phyloP scores from a whole-genome alignment of 2,113 vertebrate genomes.

The Neolamprologus sp. region DNA sequence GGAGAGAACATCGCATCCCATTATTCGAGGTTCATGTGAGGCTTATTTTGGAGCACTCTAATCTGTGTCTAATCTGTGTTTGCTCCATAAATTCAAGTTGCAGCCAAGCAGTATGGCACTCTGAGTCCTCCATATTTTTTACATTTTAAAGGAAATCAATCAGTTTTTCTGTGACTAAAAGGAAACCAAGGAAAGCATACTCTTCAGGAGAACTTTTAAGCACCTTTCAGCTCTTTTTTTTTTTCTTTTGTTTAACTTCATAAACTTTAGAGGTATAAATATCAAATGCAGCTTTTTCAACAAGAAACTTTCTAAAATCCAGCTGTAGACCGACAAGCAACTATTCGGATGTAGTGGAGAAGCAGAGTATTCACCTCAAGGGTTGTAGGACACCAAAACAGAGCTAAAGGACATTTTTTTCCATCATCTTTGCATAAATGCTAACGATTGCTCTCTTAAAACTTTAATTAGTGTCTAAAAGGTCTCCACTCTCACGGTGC shows the following conservation, averaged over 20 bases:
- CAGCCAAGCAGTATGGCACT: background rate
- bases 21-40: conserved; percentile 13
- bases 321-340: background rate
- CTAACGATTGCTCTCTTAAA: background rate
- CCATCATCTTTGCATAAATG: background rate
- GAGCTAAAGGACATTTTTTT: background rate
- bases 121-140: background rate
- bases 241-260: background rate
- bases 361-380: background rate
- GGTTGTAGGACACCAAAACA: background rate
- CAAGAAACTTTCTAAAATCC: background rate
- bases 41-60: background rate
- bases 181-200: background rate
- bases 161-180: background rate
- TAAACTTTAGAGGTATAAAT: background rate
- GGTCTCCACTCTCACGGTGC: background rate
- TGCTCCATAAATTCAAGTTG: conserved; percentile 8
- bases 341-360: background rate
- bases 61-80: conserved; percentile 20
- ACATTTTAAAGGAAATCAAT: background rate
- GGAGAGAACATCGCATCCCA: background rate
- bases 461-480: background rate
- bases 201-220: background rate
- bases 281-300: background rate
- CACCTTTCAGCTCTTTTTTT: background rate